Evolutionary conservation across 2,888 invertebrate species (phyloP), one percentile per base, ranked within the genome.

Genomic region (Laspeyria flexula): DNA sequence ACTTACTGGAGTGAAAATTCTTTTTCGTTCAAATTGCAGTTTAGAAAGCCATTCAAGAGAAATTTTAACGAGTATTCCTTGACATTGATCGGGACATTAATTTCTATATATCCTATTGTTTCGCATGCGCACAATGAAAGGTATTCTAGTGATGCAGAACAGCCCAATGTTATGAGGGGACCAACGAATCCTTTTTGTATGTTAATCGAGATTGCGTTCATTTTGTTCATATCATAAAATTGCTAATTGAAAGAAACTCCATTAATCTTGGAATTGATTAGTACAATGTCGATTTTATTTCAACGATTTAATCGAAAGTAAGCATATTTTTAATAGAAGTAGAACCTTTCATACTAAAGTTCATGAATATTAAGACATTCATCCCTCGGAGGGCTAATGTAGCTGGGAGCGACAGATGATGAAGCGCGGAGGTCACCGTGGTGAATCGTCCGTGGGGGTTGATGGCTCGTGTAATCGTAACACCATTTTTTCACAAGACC

Each of bases 391-490:
- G 54, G 52, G 55, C 23, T 62, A 68, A 71, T 65, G 65, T 59
- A 59, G 53, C 62, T 61, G 62, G 65, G 80, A 81, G 82, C 83
- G 80, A 68, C 80, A 85, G 83, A 86, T 86, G 86, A 86, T 85
- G 84, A 85, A 83, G 64, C 71, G 63, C 67, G 70, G 81, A 81
- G 85, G 83, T 79, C 71, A 70, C 83, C 91, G 83, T 88, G 78
- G 76, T 86, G 83, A 91, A 91, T 90, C 79, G 70, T 52, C 71
- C 73, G 70, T 77, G 75, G 78, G 90, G 90, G 90, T 89, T 85
- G 88, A 88, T 86, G 82, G 80, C 76, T 86, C 83, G 84, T 87
- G 86, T 87, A 86, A 90, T 87, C 81, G 85, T 83, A 77, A 82
- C 79, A 80, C 71, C 51, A 65, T 83, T 87, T 88, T 86, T 84